Base-by-base conservation (phyloP, 2,113 vertebrate species). In the Corythoichthys intestinalis region DNA sequence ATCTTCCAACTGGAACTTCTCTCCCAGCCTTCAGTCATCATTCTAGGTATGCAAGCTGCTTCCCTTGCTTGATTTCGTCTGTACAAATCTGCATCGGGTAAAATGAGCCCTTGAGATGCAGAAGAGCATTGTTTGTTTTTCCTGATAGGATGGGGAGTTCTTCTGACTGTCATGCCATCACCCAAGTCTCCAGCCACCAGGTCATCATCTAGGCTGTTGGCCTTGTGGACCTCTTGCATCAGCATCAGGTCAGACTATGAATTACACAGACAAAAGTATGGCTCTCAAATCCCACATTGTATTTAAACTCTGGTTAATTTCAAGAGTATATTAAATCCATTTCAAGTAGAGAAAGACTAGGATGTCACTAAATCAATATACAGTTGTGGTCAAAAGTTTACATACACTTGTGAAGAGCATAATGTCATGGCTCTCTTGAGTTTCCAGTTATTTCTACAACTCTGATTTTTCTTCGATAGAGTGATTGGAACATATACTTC, bases 131-230 rank as follows among this genome's bases (percentile, higher is more conserved):
- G 59, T 14, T 10, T 38, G 37, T 61, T 41, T 38, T 17, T 41
- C 34, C 37, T 37, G 38, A 35, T 17, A 4, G 37, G 41, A 37
- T 4, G 4, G 38, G 37, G n/a, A 12, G 38, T 38, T 38, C 37
- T 38, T n/a, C 59, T 61, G 59, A 17, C 35, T 38, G 14, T n/a
- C 59, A 61, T 61, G 13, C 59, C 59, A 38, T 61, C 37, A 38
- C 59, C 59, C 12, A 61, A 37, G 59, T 61, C 59, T 41, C 59
- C 59, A 61, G 37, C 34, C 15, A 41, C 14, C 14, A 61, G 37
- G 59, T 61, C 59, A 41, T 61, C 59, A n/a, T 61, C 59, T 14
- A 14, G 59, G 15, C 15, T 9, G 13, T 15, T 15, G 37, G 39
- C 59, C 59, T 38, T 17, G n/a, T 17, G 14, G 37, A 61, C 38